Evolutionary conservation across 2,888 invertebrate genomes (phyloP).

Genomic region (Odontocolon sp.): DNA sequence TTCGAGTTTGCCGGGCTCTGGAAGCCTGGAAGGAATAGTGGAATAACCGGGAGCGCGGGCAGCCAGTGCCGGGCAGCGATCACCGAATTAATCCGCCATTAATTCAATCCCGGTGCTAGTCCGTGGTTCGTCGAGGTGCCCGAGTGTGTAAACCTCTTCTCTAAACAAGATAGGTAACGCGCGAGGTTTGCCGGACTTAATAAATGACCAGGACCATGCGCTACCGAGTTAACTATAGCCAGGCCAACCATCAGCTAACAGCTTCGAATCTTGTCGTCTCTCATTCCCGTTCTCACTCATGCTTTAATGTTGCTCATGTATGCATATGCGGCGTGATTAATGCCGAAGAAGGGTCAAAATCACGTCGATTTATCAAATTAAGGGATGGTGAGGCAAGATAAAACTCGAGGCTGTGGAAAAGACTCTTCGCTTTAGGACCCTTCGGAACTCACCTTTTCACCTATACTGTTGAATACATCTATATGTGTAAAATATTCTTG

Average conservation of each 20-base stretch:
- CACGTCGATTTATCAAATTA: constrained; percentile 81
- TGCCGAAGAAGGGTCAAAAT: constrained; percentile 76
- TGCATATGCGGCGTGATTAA: constrained; percentile 80
- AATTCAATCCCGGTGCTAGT: constrained; percentile 70
- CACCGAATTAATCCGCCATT: constrained; percentile 80
- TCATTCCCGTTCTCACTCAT: constrained; percentile 20
- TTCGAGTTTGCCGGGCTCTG: constrained; percentile 49
- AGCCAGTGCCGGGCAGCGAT: constrained; percentile 75
- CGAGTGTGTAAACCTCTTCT: constrained; percentile 78
- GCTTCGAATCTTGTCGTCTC: constrained; percentile 27
- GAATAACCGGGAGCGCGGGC: constrained; percentile 58
- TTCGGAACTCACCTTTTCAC: too few relatives aligned
- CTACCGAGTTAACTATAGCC: constrained; percentile 4
- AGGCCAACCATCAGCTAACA: constrained; percentile 9
- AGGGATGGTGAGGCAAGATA: constrained; percentile 78
- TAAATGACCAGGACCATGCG: constrained; percentile 71
- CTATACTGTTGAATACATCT: too few relatives aligned
- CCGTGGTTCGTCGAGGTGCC: constrained; percentile 69
- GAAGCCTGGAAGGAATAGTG: constrained; percentile 13
- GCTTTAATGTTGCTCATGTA: constrained; percentile 78
- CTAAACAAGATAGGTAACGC: constrained; percentile 74
- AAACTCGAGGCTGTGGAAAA: constrained; percentile 78
- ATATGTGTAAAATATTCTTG: too few relatives aligned
- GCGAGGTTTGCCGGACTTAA: constrained; percentile 69
- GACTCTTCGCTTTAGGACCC: constrained; percentile 60